Conservation (phyloP, 2,113 vertebrate species). For the Istiophorus platypterus region DNA sequence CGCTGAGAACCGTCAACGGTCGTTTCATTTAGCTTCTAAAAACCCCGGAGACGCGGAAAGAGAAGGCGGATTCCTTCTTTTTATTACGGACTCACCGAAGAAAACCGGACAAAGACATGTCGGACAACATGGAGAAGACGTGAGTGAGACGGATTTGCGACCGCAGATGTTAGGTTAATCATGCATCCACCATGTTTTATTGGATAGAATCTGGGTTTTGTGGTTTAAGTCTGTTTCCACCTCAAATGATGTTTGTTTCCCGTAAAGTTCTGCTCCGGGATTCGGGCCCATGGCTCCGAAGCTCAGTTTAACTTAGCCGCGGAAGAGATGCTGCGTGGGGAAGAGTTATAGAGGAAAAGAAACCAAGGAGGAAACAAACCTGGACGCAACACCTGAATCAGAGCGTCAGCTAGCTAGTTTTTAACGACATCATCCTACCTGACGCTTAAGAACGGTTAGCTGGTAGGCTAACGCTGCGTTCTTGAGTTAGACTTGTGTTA, state of each 20-base stretch:
- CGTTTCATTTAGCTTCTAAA: neutral
- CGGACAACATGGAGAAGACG: slow-evolving; percentile 14
- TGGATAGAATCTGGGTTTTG: neutral
- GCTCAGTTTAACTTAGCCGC: neutral
- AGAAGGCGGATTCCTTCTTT: neutral
- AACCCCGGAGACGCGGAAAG: neutral
- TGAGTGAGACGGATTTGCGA: neutral
- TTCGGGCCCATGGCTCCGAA: no score
- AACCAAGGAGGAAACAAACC: neutral
- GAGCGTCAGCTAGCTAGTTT: neutral
- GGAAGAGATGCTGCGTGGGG: neutral
- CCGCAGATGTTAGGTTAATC: rapidly evolving
- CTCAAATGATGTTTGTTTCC: neutral
- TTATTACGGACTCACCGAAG: neutral
- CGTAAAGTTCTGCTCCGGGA: neutral
- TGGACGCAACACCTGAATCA: neutral
- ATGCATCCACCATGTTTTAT: neutral
- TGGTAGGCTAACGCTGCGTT: neutral
- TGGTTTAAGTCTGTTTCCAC: neutral
- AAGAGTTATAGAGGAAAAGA: no score
- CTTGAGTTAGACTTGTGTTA: neutral
- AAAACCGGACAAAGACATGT: neutral
- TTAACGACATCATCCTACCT: neutral
- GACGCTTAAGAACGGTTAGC: neutral
- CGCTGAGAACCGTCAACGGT: neutral